Conservation (phyloP, 2,888 invertebrate genomes). For the Apocheima hispidaria region DNA sequence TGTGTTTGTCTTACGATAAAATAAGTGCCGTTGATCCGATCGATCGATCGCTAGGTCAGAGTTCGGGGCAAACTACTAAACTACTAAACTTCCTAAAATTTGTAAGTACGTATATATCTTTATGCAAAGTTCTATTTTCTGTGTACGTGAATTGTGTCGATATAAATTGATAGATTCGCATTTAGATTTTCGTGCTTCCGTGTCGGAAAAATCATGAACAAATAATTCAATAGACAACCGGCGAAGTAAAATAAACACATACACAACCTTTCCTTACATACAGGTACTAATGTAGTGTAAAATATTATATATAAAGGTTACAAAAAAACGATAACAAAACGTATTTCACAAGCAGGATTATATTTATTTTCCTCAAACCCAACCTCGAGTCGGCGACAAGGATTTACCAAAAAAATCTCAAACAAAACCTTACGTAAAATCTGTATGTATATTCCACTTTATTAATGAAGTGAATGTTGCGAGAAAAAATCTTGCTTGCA, state of each 20-base stretch:
- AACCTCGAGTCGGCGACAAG: constrained; percentile 22
- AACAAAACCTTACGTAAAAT: constrained; percentile 49
- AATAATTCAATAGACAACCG: constrained; percentile 4
- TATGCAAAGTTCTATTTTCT: constrained; percentile 1
- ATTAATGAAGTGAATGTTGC: constrained; percentile 57
- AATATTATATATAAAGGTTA: neutral
- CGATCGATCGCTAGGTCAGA: too few species aligned
- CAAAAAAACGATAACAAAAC: constrained; percentile 36
- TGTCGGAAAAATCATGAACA: constrained; percentile 1
- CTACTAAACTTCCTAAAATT: too few species aligned
- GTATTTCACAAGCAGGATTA: constrained; percentile 31
- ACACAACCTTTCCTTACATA: neutral
- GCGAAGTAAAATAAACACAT: neutral
- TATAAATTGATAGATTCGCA: constrained; percentile 1
- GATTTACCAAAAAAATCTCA: constrained; percentile 40
- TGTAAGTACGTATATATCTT: neutral
- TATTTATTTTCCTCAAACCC: constrained; percentile 14
- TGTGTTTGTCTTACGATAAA: too few species aligned
- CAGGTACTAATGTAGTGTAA: neutral
- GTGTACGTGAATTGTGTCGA: neutral
- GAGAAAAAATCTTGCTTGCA: constrained; percentile 40
- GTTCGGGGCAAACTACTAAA: too few species aligned
- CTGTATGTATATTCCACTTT: constrained; percentile 55
- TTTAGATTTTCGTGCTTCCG: constrained; percentile 1
- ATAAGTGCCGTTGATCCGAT: too few species aligned